Evolutionary conservation across 2,113 vertebrate genomes (phyloP).

Genomic region (Corvus cornix): DNA sequence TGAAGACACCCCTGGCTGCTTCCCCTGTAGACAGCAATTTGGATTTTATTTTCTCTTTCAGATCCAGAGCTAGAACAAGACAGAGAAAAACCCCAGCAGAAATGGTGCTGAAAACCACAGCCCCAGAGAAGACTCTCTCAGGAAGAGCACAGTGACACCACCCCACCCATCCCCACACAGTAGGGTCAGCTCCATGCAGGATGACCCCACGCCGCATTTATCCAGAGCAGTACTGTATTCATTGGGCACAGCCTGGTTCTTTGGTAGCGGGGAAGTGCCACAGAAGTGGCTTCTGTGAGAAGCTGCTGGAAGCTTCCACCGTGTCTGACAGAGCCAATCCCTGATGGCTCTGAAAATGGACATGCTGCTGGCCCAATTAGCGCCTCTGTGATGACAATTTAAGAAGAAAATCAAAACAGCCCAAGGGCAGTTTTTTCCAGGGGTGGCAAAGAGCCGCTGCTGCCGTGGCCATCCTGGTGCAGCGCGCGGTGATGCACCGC

Average conservation of each 20-base stretch:
- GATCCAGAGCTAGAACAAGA: neutral
- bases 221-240: neutral
- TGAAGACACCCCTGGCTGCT: neutral
- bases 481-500: no score
- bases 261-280: neutral
- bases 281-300: neutral
- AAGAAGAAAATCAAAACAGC: neutral
- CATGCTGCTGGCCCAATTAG: neutral
- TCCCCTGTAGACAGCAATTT: neutral
- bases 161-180: accelerated
- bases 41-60: neutral
- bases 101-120: neutral
- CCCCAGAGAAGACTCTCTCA: accelerated
- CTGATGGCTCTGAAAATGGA: no score
- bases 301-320: neutral
- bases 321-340: neutral
- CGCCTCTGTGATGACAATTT: no score
- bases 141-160: neutral
- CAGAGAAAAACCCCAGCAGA: neutral
- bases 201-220: neutral
- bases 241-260: neutral
- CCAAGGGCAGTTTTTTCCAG: neutral
- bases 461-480: no score
- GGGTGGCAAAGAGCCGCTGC: no score
- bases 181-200: accelerated